These are phyloP conservation scores for Bombylius discolor DNA, from an alignment of 2,888 invertebrate genomes.

Conservation along the genomic window DNA sequence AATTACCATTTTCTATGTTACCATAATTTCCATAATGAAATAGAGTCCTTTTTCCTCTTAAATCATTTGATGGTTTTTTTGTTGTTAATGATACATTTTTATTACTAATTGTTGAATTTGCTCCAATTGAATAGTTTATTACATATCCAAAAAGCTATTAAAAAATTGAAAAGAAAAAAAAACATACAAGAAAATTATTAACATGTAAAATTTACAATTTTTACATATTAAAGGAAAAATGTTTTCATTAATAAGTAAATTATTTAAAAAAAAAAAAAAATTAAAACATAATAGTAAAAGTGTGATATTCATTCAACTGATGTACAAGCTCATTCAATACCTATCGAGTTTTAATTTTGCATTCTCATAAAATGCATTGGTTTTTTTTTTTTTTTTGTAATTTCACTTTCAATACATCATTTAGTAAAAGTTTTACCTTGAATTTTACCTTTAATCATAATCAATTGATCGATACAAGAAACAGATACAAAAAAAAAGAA, in stretches of 20 bases:
- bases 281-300: neutral
- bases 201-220: neutral
- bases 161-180: neutral
- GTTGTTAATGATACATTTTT: constrained; percentile 8
- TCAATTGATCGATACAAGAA: no score
- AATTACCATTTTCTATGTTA: constrained; percentile 3
- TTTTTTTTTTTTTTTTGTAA: no score
- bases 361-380: no score
- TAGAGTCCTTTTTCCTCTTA: constrained; percentile 32
- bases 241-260: neutral
- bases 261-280: neutral
- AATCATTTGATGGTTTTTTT: constrained; percentile 19
- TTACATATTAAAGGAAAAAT: neutral
- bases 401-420: no score
- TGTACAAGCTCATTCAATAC: no score
- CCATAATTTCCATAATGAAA: constrained; percentile 27
- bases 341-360: no score
- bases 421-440: no score
- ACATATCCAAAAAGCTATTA: neutral
- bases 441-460: no score
- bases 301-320: no score
- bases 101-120: constrained; percentile 4
- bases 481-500: no score
- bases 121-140: neutral
- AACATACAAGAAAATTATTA: neutral